Evolutionary conservation across 2,797 vertebrate species (phyloP).

Genomic region (Danio albolineatus): DNA sequence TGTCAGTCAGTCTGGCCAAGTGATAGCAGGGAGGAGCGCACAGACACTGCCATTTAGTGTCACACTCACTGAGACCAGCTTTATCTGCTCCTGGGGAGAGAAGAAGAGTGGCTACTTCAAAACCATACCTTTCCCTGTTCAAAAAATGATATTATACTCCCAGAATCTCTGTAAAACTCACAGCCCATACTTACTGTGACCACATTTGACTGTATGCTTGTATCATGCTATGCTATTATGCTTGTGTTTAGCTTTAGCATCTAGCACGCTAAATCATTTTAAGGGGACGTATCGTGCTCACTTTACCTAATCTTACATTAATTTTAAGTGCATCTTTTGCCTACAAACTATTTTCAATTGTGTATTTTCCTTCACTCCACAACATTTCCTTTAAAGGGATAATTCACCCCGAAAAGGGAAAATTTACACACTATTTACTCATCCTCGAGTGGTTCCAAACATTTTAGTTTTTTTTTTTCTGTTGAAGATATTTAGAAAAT

Average conservation of each 20-base stretch:
- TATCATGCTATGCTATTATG: no score
- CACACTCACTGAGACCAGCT: conserved; percentile 50
- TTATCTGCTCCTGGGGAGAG: conserved; percentile 58
- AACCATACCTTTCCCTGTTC: background rate
- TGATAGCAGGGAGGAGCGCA: conserved; percentile 22
- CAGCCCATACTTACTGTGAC: background rate
- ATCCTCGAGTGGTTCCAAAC: no score
- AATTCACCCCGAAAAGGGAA: no score
- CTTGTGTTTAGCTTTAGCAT: conserved; percentile 2
- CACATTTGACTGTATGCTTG: background rate
- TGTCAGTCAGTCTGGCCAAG: conserved; percentile 61
- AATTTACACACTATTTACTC: no score
- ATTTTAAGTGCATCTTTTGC: no score
- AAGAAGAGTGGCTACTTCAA: background rate
- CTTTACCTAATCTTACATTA: no score
- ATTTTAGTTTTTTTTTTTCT: no score
- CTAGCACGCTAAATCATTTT: background rate
- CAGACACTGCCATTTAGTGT: conserved; percentile 63
- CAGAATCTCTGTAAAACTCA: background rate
- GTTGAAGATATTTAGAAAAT: no score
- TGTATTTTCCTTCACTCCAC: no score
- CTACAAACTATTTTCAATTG: no score
- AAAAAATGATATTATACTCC: background rate
- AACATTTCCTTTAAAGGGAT: no score
- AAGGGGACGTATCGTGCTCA: no score